phyloP scores from a whole-genome alignment of 2,888 invertebrate species.

The Sminthurinus aureus region DNA sequence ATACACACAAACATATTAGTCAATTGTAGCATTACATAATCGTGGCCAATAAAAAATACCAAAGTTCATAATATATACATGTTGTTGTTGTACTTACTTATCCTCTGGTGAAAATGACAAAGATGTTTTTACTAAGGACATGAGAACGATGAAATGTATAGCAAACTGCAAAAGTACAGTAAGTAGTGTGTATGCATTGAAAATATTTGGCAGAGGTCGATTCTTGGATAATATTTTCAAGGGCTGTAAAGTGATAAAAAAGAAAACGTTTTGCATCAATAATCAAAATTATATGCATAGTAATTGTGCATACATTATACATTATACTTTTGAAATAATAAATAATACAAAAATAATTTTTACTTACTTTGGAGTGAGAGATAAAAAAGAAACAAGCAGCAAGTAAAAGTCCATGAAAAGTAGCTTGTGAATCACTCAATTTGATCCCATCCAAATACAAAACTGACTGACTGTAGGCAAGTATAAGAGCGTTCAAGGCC shows the following conservation, averaged over 20 bases:
- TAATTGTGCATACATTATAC: background rate
- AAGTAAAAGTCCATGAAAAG: conserved; percentile 92
- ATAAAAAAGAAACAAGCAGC: conserved; percentile 98
- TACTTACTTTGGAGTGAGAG: conserved; percentile 88
- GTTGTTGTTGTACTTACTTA: too few relatives aligned
- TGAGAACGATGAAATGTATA: conserved; percentile 90
- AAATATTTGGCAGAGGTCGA: conserved; percentile 96
- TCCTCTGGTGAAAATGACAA: conserved; percentile 72
- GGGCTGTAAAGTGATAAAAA: conserved; percentile 71
- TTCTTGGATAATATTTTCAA: conserved; percentile 90
- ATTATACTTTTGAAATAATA: background rate
- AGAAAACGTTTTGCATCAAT: background rate
- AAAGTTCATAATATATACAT: too few relatives aligned
- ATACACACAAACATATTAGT: too few relatives aligned
- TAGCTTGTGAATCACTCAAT: conserved; percentile 97
- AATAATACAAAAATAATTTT: background rate
- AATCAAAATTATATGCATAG: too few relatives aligned
- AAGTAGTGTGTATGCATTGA: conserved; percentile 95
- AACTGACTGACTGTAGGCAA: conserved; percentile 98
- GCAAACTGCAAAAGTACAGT: conserved; percentile 95
- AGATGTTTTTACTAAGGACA: conserved; percentile 87
- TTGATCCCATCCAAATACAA: conserved; percentile 97
- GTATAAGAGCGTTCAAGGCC: conserved; percentile 94
- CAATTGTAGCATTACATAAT: too few relatives aligned
- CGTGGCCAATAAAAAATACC: too few relatives aligned